Conservation (phyloP, 2,888 invertebrate species). For the Hydrotaea diabolus region DNA sequence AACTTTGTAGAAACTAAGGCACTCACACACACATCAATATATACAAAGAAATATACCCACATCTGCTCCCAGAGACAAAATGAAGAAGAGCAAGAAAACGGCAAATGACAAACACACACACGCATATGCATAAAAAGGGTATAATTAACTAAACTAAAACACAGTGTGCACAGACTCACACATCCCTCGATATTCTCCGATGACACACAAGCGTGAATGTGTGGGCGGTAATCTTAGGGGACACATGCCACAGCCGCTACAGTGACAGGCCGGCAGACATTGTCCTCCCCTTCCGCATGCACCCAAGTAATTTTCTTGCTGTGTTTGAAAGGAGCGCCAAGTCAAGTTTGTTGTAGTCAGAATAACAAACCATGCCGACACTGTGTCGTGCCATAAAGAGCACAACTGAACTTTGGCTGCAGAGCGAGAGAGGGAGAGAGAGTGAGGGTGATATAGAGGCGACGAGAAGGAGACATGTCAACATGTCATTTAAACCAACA, state of each 20-base stretch:
- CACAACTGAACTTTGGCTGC: background rate
- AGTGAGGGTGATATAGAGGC: background rate
- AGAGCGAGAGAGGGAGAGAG: background rate
- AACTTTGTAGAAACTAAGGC: slow-evolving; percentile 43
- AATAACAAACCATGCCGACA: background rate
- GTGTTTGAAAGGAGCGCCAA: background rate
- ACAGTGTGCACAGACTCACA: background rate
- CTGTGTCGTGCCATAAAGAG: background rate
- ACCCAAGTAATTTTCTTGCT: background rate
- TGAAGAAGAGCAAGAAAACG: background rate
- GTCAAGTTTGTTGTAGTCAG: background rate
- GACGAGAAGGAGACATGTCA: slow-evolving; percentile 41
- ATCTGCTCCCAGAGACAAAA: background rate
- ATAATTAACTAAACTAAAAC: slow-evolving; percentile 57
- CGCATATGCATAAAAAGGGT: slow-evolving; percentile 43
- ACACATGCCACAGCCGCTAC: background rate
- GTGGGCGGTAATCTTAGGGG: slow-evolving; percentile 37
- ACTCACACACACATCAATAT: slow-evolving; percentile 8
- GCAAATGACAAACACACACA: slow-evolving; percentile 29
- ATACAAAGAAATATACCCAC: background rate
- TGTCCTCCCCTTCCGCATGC: too few relatives aligned
- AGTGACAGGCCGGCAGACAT: slow-evolving; percentile 6
- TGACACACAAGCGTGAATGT: background rate
- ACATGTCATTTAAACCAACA: slow-evolving; percentile 53
- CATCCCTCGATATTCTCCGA: background rate